phyloP scores from a whole-genome alignment of 2,113 vertebrate genomes.

The Excalfactoria chinensis region DNA sequence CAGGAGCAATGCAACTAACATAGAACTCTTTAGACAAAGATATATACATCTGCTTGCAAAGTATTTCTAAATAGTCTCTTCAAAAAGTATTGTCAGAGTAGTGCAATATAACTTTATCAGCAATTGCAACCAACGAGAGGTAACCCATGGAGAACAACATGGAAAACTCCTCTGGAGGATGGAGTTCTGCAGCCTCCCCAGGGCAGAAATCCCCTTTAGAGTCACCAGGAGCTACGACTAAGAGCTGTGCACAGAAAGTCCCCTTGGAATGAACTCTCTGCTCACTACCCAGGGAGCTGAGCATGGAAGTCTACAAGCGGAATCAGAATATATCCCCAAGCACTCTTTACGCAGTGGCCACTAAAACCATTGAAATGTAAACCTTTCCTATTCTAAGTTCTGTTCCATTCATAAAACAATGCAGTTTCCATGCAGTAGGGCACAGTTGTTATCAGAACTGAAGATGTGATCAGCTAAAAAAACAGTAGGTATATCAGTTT shows the following conservation, averaged over 20 bases:
- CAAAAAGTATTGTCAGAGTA: constrained; percentile 70
- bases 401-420: constrained; percentile 67
- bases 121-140: constrained; percentile 31
- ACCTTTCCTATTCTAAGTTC: constrained; percentile 36
- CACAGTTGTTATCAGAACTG: constrained; percentile 35
- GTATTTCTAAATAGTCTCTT: constrained; percentile 60
- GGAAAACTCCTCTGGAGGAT: neutral
- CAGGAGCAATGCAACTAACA: constrained; percentile 67
- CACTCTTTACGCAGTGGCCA: constrained; percentile 64
- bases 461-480: constrained; percentile 56
- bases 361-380: constrained; percentile 74
- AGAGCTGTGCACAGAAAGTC: constrained; percentile 17
- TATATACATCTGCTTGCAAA: constrained; percentile 48
- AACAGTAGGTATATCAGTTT: constrained; percentile 51
- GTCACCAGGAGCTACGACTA: neutral
- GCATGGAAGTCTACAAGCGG: constrained; percentile 52
- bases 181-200: neutral
- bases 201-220: constrained; percentile 22
- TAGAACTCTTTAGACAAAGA: constrained; percentile 63
- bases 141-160: constrained; percentile 17
- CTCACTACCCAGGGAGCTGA: constrained; percentile 30
- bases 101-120: constrained; percentile 73
- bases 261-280: constrained; percentile 49
- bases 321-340: constrained; percentile 67
- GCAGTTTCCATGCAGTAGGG: constrained; percentile 68